Conservation (phyloP, 2,797 vertebrate genomes). For the Rhinichthys osculus region DNA sequence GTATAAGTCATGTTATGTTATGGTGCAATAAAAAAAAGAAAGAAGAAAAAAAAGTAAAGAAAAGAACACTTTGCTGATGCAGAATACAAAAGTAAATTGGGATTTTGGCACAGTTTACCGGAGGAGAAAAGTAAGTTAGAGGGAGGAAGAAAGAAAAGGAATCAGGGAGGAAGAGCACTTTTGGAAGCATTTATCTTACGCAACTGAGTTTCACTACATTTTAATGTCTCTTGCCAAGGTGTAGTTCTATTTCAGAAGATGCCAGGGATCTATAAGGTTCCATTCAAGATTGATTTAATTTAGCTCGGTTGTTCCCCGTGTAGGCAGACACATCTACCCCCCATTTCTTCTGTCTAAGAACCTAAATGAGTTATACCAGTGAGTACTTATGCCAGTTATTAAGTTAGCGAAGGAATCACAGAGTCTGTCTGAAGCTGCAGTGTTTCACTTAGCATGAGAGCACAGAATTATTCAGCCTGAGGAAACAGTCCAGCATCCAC, state of each 20-base stretch:
- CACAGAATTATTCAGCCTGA: background rate
- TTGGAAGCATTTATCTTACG: constrained; percentile 46
- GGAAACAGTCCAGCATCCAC: background rate
- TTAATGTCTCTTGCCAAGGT: constrained; percentile 54
- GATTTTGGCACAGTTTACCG: background rate
- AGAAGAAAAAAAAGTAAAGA: no score
- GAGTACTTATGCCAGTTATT: constrained; percentile 70
- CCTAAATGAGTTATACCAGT: constrained; percentile 58
- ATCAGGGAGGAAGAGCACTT: constrained; percentile 49
- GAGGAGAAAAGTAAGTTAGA: background rate
- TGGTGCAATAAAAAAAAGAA: background rate
- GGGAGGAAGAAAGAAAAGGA: background rate
- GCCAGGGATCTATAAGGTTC: constrained; percentile 61
- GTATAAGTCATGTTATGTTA: background rate
- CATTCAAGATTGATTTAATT: constrained; percentile 66
- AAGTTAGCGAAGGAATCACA: constrained; percentile 46
- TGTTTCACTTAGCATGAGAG: constrained; percentile 27
- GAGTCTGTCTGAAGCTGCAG: constrained; percentile 30
- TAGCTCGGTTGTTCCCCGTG: constrained; percentile 49
- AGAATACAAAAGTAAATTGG: background rate
- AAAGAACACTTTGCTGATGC: background rate
- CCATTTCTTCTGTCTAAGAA: constrained; percentile 19
- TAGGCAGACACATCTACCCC: constrained; percentile 46
- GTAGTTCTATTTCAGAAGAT: constrained; percentile 61
- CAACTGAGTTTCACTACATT: constrained; percentile 34